Evolutionary conservation across 2,888 invertebrate genomes (phyloP), one percentile per base, ranked within the genome.

Genomic region (Caenorhabditis sp.): DNA sequence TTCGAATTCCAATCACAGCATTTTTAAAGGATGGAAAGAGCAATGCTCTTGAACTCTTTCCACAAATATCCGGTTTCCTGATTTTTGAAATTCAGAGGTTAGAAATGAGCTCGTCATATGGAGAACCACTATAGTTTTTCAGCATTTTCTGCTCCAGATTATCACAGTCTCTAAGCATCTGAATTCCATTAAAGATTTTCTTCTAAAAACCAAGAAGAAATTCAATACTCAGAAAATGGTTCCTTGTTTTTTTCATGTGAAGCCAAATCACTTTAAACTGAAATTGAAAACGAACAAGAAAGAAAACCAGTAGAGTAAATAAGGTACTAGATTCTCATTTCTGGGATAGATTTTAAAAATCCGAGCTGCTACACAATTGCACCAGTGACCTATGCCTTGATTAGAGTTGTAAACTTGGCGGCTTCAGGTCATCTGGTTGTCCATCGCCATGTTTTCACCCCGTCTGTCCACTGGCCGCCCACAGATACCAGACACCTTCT

Each of bases 401-500:
- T n/a, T n/a, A n/a, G n/a, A n/a, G n/a, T n/a, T n/a, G n/a, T n/a
- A n/a, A n/a, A n/a, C n/a, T n/a, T n/a, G n/a, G n/a, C n/a, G n/a
- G n/a, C n/a, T n/a, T n/a, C n/a, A 51, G 10, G 10, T 26, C 26
- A 26, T 54, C 54, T 26, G 54, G 26, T 26, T 54, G 19, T 54
- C 31, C 14, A 8, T 41, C 22, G 59, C 49, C 59, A 19, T 54
- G 61, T 69, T 68, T 28, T 41, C 44, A 7, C 19, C 12, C 24
- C 54, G n/a, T 14, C 66, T 19, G 10, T 26, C 2, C n/a, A n/a
- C n/a, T n/a, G n/a, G 22, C 66, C 58, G 19, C 56, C 63, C 41
- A 41, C 79, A 70, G 79, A 79, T 79, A 79, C 70, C 79, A 79
- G 79, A 79, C 79, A 79, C 79, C 79, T 68, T 5, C 68, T 79